phyloP scores from a whole-genome alignment of 2,113 vertebrate genomes.

The Noctilio leporinus region DNA sequence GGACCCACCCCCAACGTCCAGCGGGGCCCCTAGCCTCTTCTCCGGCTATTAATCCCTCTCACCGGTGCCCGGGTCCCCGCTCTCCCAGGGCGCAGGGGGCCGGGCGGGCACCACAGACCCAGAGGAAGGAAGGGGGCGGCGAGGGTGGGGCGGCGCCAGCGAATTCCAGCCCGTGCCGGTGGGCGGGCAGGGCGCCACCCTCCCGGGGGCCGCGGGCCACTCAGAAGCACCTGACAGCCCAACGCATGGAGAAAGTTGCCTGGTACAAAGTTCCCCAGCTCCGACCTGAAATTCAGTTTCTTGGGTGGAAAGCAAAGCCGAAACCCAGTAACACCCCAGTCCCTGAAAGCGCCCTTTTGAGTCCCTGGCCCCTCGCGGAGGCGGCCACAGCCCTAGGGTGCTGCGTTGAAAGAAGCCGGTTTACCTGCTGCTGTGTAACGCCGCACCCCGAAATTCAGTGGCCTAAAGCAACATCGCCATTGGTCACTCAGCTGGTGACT shows the following conservation, averaged over 20 bases:
- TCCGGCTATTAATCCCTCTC: neutral
- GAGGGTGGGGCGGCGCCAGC: neutral
- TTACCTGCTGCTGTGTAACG: neutral
- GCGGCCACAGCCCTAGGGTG: too few relatives aligned
- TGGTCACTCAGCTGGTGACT: neutral
- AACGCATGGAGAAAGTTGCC: neutral
- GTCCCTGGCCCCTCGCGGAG: neutral
- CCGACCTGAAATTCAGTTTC: neutral
- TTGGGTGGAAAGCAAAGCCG: neutral
- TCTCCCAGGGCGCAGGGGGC: neutral
- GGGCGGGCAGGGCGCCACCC: too few relatives aligned
- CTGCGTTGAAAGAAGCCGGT: neutral
- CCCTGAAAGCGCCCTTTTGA: neutral
- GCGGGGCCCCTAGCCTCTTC: neutral
- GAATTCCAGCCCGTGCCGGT: too few relatives aligned
- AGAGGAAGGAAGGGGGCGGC: neutral
- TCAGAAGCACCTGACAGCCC: neutral
- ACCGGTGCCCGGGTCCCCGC: neutral
- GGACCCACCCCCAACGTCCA: neutral
- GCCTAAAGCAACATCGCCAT: neutral
- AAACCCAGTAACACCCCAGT: neutral
- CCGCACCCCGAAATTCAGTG: neutral
- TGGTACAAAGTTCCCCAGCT: neutral
- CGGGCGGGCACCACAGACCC: neutral
- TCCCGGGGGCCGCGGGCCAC: neutral